Evolutionary conservation across 2,113 vertebrate genomes (phyloP), one percentile per base, ranked within the genome.

Genomic region (Phrynosoma platyrhinos): DNA sequence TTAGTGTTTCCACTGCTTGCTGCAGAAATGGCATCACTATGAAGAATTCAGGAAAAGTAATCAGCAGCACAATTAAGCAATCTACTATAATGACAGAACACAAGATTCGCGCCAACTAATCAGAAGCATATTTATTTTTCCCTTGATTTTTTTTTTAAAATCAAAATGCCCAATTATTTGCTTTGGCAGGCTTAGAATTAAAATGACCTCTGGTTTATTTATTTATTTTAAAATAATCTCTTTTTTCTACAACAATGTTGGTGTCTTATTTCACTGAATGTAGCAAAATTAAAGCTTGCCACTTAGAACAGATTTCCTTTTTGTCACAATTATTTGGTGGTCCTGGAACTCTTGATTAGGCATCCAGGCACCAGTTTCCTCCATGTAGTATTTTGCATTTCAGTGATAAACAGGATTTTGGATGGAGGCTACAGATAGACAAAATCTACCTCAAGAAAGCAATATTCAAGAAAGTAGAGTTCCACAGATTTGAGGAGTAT

Each of bases 21-120:
- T 94, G 93, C 1, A 8, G 86, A 93, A 93, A 83, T 87, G 93
- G 92, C 95, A 94, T 92, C 90, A 94, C 94, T 90, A 93, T 86
- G 92, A 94, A 93, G 94, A 95, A 94, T 90, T 94, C 95, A 91
- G 95, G 94, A 94, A 94, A 95, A 96, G 95, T 94, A 96, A 96
- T 96, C 95, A 96, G 92, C 90, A 92, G 94, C 94, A 95, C 95
- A 95, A 95, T 96, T 95, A 96, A 95, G 95, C 95, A 95, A 95
- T 96, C 95, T 95, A 82, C 94, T 81, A 68, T 96, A 95, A 96
- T 94, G 95, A 94, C 92, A 95, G 95, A 95, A 94, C 94, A 95
- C 95, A 96, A 96, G 93, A 95, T 94, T 96, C 93, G 84, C 83
- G 90, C 62, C 86, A 94, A 93, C 92, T 95, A 95, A 95, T 96